phyloP scores from a whole-genome alignment of 2,113 vertebrate species.

The Neolamprologus kungweensis region DNA sequence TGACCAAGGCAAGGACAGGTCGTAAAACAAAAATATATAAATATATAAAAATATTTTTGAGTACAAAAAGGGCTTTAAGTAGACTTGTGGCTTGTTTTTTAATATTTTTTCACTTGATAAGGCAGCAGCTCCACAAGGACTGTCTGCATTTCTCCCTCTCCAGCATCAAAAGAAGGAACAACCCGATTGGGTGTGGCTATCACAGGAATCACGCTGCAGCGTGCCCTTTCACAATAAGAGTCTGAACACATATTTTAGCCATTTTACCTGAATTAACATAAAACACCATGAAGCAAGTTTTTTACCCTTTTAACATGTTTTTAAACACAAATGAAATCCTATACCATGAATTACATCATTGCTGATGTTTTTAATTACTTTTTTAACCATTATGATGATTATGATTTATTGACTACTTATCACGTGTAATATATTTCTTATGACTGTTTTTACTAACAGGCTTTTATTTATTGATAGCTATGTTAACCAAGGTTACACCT shows the following conservation, averaged over 20 bases:
- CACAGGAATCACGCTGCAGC: background rate
- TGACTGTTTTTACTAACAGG: background rate
- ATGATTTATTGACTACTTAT: background rate
- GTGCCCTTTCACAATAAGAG: background rate
- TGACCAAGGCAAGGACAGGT: accelerated
- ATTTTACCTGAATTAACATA: background rate
- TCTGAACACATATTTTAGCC: background rate
- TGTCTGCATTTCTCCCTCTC: background rate
- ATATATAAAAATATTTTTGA: background rate
- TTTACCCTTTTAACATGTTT: background rate
- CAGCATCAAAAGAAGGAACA: background rate
- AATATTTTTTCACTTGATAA: accelerated
- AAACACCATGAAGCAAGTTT: background rate
- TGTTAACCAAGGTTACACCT: background rate
- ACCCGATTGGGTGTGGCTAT: accelerated
- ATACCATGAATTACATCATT: accelerated
- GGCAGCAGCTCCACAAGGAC: accelerated
- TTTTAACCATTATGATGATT: background rate
- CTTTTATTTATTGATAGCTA: background rate
- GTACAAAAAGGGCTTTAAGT: accelerated
- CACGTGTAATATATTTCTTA: background rate
- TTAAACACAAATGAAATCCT: background rate
- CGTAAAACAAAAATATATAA: accelerated
- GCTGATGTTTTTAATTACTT: background rate
- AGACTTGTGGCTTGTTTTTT: accelerated